phyloP scores from a whole-genome alignment of 2,888 invertebrate species.

The Drosophila merina region DNA sequence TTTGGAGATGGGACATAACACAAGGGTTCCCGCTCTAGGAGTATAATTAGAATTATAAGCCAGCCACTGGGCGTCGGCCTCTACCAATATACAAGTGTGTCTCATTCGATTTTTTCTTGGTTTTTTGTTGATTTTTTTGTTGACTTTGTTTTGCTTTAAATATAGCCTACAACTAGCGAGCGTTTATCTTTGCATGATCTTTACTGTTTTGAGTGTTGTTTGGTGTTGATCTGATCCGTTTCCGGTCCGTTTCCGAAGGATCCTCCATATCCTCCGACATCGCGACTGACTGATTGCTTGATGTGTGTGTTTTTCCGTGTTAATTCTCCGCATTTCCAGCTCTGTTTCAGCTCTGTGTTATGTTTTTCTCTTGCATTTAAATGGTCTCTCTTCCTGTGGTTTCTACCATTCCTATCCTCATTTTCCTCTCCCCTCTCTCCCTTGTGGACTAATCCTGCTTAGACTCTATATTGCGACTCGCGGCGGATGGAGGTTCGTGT shows the following conservation, averaged over 20 bases:
- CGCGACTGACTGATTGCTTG: too few species aligned
- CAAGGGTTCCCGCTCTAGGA: not conserved
- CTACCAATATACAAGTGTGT: conserved; percentile 25
- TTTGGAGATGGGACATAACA: conserved; percentile 1
- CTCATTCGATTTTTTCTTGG: conserved; percentile 4
- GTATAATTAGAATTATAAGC: conserved; percentile 12
- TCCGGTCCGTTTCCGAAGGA: conserved; percentile 1
- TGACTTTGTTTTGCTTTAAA: not conserved
- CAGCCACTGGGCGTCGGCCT: conserved; percentile 5
- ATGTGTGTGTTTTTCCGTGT: not conserved
- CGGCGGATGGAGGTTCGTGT: conserved; percentile 5
- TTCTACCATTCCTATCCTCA: not conserved
- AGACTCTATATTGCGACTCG: conserved; percentile 39
- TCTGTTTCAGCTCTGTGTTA: not conserved
- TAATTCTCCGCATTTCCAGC: not conserved
- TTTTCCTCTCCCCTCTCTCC: not conserved
- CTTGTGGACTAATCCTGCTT: conserved; percentile 9
- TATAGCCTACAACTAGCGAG: conserved; percentile 12
- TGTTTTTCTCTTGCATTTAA: not conserved
- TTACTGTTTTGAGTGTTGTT: conserved; percentile 1
- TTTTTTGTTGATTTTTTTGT: not conserved
- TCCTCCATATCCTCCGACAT: not conserved
- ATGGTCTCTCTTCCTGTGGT: not conserved
- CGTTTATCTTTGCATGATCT: not conserved
- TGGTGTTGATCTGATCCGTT: not conserved